Percentiles rank a stretch among this genome's conserved stretches.
phyloP scores from a whole-genome alignment of 2,113 vertebrate species.

The Centropus bengalensis region DNA sequence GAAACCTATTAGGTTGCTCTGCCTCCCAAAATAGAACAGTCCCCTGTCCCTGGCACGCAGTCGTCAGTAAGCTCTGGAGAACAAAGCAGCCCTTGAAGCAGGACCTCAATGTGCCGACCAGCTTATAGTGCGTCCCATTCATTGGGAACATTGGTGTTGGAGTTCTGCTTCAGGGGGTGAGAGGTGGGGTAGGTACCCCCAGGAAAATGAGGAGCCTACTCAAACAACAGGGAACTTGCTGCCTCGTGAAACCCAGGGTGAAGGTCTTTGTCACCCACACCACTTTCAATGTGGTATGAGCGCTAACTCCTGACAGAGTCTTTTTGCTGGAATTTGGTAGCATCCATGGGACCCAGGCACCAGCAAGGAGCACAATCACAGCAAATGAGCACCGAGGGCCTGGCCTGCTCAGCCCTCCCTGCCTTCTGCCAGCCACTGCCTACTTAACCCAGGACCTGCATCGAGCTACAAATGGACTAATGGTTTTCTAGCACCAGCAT shows the following conservation, averaged over 20 bases:
- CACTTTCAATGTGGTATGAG: neutral
- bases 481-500: neutral
- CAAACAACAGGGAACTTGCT: neutral
- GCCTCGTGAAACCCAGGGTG: neutral
- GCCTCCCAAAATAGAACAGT: neutral
- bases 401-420: neutral
- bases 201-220: neutral
- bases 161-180: neutral
- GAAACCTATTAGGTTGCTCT: neutral
- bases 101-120: neutral
- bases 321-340: neutral
- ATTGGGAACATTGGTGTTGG: accelerated
- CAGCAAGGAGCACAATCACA: neutral
- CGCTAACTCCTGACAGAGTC: neutral
- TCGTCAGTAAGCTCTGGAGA: neutral
- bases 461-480: neutral
- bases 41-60: neutral
- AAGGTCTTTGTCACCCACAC: neutral
- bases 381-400: neutral
- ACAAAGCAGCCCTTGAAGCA: neutral
- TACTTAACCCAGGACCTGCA: neutral
- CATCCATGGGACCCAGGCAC: neutral
- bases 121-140: neutral
- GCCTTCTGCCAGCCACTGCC: neutral
- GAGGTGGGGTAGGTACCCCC: neutral